These are phyloP conservation scores for Ceratosolen fusciceps DNA, from an alignment of 1,140 invertebrate genomes.

Conservation along the genomic window DNA sequence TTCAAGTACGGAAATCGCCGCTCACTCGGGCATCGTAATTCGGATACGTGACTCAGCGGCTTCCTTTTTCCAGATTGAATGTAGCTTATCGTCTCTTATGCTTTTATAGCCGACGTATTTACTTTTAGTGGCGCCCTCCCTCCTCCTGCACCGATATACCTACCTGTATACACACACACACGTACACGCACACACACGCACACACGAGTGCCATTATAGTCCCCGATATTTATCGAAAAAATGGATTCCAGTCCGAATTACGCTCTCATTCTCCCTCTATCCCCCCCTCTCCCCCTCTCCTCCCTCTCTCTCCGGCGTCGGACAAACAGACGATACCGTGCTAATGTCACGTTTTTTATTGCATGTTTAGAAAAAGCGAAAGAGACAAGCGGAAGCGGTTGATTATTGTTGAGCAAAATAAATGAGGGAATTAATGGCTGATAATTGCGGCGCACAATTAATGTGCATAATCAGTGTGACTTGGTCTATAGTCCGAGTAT, in stretches of 20 bases:
- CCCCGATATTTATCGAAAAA: not conserved
- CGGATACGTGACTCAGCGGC: not conserved
- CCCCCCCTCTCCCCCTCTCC: not conserved
- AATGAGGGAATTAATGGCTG: constrained; percentile 42
- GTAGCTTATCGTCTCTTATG: constrained; percentile 7
- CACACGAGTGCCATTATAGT: not conserved
- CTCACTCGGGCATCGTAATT: not conserved
- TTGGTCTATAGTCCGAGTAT: too few species aligned
- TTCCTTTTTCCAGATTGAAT: not conserved
- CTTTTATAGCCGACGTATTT: not conserved
- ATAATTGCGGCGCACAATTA: constrained; percentile 35
- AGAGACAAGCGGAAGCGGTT: constrained; percentile 26
- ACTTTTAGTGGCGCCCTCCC: not conserved
- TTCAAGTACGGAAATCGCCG: not conserved
- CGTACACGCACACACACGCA: too few species aligned
- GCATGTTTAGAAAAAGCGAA: too few species aligned
- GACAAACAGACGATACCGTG: too few species aligned
- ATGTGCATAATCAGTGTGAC: constrained; percentile 25
- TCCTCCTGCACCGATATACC: too few species aligned
- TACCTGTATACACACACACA: too few species aligned
- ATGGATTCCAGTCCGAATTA: not conserved
- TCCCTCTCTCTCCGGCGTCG: too few species aligned
- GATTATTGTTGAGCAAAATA: constrained; percentile 2
- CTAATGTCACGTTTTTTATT: too few species aligned
- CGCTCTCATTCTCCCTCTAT: not conserved